Evolutionary conservation across 2,113 vertebrate genomes (phyloP), one percentile per base, ranked within the genome.

Genomic region (Cynoglossus semilaevis): DNA sequence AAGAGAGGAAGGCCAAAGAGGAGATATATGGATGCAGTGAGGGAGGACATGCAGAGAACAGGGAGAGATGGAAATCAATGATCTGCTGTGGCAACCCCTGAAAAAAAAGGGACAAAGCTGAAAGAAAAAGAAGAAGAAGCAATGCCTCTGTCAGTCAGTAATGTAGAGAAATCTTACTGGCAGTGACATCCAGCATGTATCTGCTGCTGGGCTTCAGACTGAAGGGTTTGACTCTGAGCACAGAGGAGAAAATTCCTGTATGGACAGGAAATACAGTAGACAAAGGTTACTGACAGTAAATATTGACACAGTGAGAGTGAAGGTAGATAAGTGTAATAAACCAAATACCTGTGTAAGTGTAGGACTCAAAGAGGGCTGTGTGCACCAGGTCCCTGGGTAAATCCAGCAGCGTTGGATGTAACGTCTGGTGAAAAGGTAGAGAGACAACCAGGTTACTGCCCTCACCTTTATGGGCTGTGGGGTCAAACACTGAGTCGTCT

Each of bases 141-240:
- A n/a, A n/a, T n/a, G n/a, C n/a, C n/a, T n/a, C n/a, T n/a, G n/a
- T n/a, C n/a, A n/a, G n/a, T 50, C 2, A 14, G 37, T 4, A 8
- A 58, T 3, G 34, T 19, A 4, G 18, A 56, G n/a, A n/a, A 35
- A 84, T 29, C 92, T 74, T 82, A 94, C 94, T 85, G 58, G 91
- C 86, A 50, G 84, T 87, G 8, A 87, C 90, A 13, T 93, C 90
- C 10, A 94, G 65, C 89, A 94, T 88, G 44, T 94, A 95, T 0
- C 76, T 90, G 68, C 77, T 86, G 8, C 85, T 88, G 1, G 89
- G 77, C 57, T 53, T 81, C 67, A 94, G 81, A 9, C 83, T 84
- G 69, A 88, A 91, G 0, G 93, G 86, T 61, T 80, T 91, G 54
- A 95, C 71, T 5, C 58, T 83, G 40, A 95, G 61, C 3, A 15